phyloP scores from a whole-genome alignment of 2,113 vertebrate genomes.

The Gavialis gangeticus region DNA sequence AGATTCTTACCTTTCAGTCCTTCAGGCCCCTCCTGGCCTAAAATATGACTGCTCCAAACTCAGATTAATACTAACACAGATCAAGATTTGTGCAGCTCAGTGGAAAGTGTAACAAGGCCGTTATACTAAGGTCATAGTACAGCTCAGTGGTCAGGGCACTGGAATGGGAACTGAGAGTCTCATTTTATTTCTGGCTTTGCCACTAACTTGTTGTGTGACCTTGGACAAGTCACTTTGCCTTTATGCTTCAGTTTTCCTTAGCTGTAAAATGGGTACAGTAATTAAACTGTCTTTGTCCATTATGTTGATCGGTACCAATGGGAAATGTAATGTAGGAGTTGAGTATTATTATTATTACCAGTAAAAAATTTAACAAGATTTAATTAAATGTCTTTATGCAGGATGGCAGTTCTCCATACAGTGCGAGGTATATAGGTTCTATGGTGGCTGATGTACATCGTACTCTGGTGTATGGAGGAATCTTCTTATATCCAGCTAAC shows the following conservation, averaged over 20 bases:
- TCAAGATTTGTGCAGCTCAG: no score
- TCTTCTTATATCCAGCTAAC: constrained; percentile 96
- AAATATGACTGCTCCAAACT: no score
- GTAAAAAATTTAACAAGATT: not conserved
- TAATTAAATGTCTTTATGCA: constrained; percentile 55
- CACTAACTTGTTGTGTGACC: not conserved
- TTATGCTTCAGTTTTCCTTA: not conserved
- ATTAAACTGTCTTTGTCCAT: not conserved
- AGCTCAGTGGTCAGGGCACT: not conserved
- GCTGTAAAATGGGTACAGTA: not conserved
- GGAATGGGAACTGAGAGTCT: not conserved
- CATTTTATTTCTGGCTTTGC: not conserved
- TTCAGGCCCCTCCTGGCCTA: no score
- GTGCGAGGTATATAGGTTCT: constrained; percentile 92
- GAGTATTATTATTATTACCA: not conserved
- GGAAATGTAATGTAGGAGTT: rapidly evolving
- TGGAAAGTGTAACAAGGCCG: no score
- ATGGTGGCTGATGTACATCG: constrained; percentile 99
- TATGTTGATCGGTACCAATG: not conserved
- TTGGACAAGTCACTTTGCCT: not conserved
- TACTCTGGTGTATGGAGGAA: constrained; percentile 94
- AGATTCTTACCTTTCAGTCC: no score
- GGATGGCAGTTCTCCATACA: constrained; percentile 91
- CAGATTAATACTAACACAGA: no score
- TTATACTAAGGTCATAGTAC: not conserved